A percentile compares a stretch with the other conserved stretches of the same genome.
phyloP scores from a whole-genome alignment of 2,888 invertebrate species.

The Andrena camellia region DNA sequence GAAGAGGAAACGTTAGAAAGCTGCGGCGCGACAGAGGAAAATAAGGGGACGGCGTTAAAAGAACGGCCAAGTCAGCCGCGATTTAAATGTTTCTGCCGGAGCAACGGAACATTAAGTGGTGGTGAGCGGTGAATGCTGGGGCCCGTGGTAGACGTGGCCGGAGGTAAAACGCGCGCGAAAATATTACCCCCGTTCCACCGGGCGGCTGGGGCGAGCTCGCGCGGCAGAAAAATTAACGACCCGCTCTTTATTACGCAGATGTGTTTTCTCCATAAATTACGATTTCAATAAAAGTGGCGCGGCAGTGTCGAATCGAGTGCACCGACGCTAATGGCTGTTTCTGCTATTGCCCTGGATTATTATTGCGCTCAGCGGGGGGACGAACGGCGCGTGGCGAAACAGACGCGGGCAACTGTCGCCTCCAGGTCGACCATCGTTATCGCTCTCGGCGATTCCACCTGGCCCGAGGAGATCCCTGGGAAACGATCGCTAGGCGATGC shows the following conservation, averaged over 20 bases:
- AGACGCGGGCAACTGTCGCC: background rate
- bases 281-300: slow-evolving; percentile 60
- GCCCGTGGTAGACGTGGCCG: slow-evolving; percentile 26
- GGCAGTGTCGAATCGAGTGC: slow-evolving; percentile 45
- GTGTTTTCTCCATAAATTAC: slow-evolving; percentile 66
- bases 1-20: background rate
- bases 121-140: slow-evolving; percentile 44
- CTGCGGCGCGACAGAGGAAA: too few species aligned
- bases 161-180: slow-evolving; percentile 60
- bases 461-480: background rate
- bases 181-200: slow-evolving; percentile 61
- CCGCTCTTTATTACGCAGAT: slow-evolving; percentile 69
- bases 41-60: slow-evolving; percentile 8
- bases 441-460: background rate
- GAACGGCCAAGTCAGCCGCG: slow-evolving; percentile 50
- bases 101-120: slow-evolving; percentile 58
- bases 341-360: slow-evolving; percentile 35
- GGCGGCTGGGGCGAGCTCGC: slow-evolving; percentile 41
- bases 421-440: background rate
- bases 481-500: background rate
- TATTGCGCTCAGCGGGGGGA: slow-evolving; percentile 16
- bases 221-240: slow-evolving; percentile 64
- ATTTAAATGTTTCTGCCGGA: slow-evolving; percentile 56
- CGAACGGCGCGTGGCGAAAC: slow-evolving; percentile 2
- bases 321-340: slow-evolving; percentile 43